Base-by-base conservation (phyloP, 2,888 invertebrate genomes). In the Melieria picta region DNA sequence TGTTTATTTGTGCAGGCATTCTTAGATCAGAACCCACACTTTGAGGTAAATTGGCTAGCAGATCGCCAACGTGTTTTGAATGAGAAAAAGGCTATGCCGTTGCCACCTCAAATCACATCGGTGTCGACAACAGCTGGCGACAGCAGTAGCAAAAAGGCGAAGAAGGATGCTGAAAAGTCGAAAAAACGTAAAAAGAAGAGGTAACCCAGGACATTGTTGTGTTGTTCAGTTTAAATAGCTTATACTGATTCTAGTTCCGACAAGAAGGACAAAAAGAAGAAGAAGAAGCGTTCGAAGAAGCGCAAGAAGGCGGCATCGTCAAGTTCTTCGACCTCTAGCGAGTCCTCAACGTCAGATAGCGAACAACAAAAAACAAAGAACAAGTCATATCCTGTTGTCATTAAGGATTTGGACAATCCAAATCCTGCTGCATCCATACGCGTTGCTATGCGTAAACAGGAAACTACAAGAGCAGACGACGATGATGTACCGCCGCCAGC, bases 41-140 rank as follows among this genome's bases (percentile, higher is more conserved):
- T 94, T 92, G 95, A 96, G 85, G 91, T 92, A 0, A 94, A 94
- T 81, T 95, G 95, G 94, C 89, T 93, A 88, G 92, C 92, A 7
- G 94, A 94, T 84, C 89, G 95, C 5, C 94, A 93, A 79, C 91
- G 91, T 78, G 91, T 93, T 0, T 90, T 90, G 74, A 90, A 90
- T 78, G 89, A 80, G 83, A 87, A 69, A 83, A 74, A 76, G 50
- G 74, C 75, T 6, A 74, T 73, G 46, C 79, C 81, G 7, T 79
- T 80, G 63, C 81, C 82, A 9, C 80, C 79, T 7, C 80, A 80
- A 73, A 81, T 81, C 43, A 81, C 81, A 62, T 78, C 80, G 0
- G 80, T 80, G 2, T 79, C 80, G 0, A 79, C 80, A 5, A 79
- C 80, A 16, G 78, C 77, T 56, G 67, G 78, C 43, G 75, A 80